A percentile compares a stretch with the other conserved stretches of the same genome.
These are phyloP conservation scores for Gambusia holbrooki DNA, from an alignment of 2,113 vertebrate genomes.

Conservation along the genomic window DNA sequence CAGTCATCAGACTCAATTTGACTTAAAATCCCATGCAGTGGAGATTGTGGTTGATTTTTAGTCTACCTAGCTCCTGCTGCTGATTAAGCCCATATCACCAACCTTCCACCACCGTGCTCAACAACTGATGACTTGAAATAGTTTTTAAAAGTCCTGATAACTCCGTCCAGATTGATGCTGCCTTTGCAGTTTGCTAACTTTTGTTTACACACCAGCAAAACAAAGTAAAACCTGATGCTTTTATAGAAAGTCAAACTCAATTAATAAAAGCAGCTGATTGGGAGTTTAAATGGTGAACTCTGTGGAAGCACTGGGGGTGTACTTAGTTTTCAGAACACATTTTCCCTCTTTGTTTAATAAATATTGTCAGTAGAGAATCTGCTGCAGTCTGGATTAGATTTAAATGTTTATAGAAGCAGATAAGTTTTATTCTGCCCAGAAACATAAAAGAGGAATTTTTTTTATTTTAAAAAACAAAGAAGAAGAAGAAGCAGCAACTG, in stretches of 20 bases:
- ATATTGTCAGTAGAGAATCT: background rate
- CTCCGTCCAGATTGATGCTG: background rate
- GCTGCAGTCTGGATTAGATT: background rate
- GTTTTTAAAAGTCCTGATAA: background rate
- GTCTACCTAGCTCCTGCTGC: too few species aligned
- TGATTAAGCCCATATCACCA: background rate
- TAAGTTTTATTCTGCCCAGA: background rate
- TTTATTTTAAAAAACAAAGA: slow-evolving; percentile 19
- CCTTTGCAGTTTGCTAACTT: background rate
- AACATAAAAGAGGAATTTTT: background rate
- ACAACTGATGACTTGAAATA: background rate
- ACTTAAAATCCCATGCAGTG: too few species aligned
- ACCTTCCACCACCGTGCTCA: background rate
- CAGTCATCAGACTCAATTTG: too few species aligned
- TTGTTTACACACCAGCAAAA: background rate
- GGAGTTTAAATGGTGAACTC: background rate
- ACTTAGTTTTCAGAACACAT: background rate
- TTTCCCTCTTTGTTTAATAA: background rate
- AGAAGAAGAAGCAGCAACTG: background rate
- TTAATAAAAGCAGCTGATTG: too few species aligned
- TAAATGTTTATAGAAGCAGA: background rate
- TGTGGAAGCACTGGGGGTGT: background rate
- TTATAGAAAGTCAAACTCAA: background rate
- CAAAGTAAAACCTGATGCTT: background rate
- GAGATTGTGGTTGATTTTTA: too few species aligned